Conservation (phyloP, 2,113 vertebrate species). For the Dasypus novemcinctus region DNA sequence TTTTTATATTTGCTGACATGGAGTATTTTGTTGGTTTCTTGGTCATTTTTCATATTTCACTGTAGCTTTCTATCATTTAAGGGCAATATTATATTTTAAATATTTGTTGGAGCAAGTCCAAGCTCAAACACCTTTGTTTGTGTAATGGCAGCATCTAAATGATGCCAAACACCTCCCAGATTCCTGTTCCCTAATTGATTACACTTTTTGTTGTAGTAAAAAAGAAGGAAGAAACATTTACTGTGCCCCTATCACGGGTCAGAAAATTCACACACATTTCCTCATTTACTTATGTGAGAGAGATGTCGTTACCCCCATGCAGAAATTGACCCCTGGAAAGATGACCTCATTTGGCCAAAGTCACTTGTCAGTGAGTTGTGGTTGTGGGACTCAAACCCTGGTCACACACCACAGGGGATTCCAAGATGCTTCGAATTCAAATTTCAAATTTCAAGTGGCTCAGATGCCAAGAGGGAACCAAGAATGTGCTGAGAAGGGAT, state of each 20-base stretch:
- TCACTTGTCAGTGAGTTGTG: not conserved
- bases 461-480: not conserved
- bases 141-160: not conserved
- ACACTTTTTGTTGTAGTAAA: not conserved
- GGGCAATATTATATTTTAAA: not conserved
- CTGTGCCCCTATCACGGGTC: not conserved
- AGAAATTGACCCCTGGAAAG: not conserved
- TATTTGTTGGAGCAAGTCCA: not conserved
- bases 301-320: not conserved
- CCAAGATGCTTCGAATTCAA: not conserved
- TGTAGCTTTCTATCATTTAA: not conserved
- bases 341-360: not conserved
- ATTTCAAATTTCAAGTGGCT: not conserved
- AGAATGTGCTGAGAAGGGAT: not conserved
- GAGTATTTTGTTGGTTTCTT: not conserved
- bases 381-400: not conserved
- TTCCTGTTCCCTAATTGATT: not conserved
- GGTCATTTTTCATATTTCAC: not conserved
- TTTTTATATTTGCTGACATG: not conserved
- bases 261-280: not conserved
- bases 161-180: constrained; percentile 17
- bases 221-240: not conserved
- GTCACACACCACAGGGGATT: accelerated
- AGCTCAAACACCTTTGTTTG: constrained; percentile 20
- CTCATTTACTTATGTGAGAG: not conserved